These are phyloP conservation scores for Scartelaos histophorus DNA, from an alignment of 2,113 vertebrate species.

Conservation along the genomic window DNA sequence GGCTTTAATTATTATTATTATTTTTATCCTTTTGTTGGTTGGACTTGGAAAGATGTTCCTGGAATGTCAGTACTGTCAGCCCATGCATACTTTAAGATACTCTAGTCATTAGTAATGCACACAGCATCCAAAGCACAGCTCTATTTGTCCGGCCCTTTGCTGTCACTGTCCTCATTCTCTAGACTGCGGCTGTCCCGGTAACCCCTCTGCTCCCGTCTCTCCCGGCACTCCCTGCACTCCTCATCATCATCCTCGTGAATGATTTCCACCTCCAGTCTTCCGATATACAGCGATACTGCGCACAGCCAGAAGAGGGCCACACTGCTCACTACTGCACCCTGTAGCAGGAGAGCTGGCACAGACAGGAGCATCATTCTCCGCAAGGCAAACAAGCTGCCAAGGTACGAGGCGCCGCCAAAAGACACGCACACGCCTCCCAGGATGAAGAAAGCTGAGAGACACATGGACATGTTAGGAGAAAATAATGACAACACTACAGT, in stretches of 20 bases:
- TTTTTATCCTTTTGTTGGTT: not conserved
- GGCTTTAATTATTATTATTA: too few relatives aligned
- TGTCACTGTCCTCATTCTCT: slow-evolving; percentile 45
- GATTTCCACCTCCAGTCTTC: slow-evolving; percentile 87
- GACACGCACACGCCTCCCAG: slow-evolving; percentile 85
- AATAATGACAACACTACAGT: not conserved
- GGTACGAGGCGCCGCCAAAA: slow-evolving; percentile 81
- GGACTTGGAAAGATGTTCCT: not conserved
- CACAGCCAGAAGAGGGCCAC: slow-evolving; percentile 87
- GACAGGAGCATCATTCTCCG: slow-evolving; percentile 86
- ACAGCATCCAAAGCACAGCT: slow-evolving; percentile 7
- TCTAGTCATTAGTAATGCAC: slow-evolving; percentile 26
- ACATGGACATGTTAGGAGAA: slow-evolving; percentile 15
- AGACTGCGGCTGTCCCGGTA: slow-evolving; percentile 34
- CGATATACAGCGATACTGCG: slow-evolving; percentile 87
- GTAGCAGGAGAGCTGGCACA: slow-evolving; percentile 73
- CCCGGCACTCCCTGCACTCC: slow-evolving; percentile 65
- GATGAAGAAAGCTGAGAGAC: slow-evolving; percentile 84
- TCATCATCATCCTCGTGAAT: slow-evolving; percentile 76
- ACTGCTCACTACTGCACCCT: slow-evolving; percentile 72
- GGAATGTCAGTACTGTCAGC: not conserved
- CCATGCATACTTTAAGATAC: slow-evolving; percentile 10
- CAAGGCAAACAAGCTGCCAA: slow-evolving; percentile 78
- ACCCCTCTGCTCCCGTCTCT: slow-evolving; percentile 51
- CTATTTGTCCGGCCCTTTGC: slow-evolving; percentile 69